phyloP scores from a whole-genome alignment of 1,140 invertebrate species.

The Anthonomus grandis region DNA sequence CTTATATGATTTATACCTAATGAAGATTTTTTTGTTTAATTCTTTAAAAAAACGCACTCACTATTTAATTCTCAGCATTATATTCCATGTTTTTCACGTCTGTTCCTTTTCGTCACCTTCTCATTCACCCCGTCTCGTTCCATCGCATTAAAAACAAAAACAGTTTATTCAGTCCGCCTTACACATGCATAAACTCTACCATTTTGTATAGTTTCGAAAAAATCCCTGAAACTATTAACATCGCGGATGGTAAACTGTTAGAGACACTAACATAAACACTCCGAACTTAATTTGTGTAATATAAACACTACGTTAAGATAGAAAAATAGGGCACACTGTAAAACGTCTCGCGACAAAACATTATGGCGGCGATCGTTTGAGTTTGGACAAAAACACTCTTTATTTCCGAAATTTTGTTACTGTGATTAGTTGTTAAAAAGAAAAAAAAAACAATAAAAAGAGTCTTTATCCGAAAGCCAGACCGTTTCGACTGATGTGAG shows the following conservation, averaged over 20 bases:
- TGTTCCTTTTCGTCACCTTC: neutral
- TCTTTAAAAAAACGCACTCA: no score
- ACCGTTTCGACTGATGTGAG: constrained; percentile 14
- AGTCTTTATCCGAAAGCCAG: constrained; percentile 19
- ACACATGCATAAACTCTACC: constrained; percentile 16
- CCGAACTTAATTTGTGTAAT: constrained; percentile 23
- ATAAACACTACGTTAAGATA: constrained; percentile 10
- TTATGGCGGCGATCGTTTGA: no score
- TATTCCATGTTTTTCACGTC: no score
- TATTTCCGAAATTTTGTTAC: no score
- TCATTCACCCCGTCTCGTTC: neutral
- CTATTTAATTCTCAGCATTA: no score
- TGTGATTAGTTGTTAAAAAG: neutral
- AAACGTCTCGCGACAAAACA: neutral
- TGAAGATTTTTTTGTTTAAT: no score
- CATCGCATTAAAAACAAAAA: constrained; percentile 14
- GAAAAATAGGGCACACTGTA: constrained; percentile 14
- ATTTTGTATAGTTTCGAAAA: constrained; percentile 15
- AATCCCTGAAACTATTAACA: constrained; percentile 22
- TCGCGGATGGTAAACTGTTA: constrained; percentile 32
- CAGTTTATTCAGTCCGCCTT: constrained; percentile 11
- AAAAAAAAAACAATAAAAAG: constrained; percentile 20
- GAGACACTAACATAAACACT: constrained; percentile 33
- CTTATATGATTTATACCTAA: no score
- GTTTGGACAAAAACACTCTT: no score